Percentiles rank a stretch among this genome's conserved stretches.
These are phyloP conservation scores for Apodemus agrarius DNA, from an alignment of 2,797 vertebrate species.

Conservation along the genomic window DNA sequence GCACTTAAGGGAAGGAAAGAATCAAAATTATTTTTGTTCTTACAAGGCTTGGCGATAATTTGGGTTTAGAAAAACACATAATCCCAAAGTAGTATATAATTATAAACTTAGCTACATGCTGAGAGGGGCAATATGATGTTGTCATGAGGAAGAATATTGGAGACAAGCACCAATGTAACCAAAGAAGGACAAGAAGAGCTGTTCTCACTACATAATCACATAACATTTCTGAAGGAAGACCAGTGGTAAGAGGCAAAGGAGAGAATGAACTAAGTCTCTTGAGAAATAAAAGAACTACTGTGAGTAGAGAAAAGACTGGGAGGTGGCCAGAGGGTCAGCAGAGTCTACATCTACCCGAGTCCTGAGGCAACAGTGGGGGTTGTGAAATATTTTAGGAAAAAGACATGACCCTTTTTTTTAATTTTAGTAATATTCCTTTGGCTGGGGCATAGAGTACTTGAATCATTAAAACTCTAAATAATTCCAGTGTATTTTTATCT, in stretches of 20 bases:
- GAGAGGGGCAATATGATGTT: not conserved
- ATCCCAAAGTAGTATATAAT: not conserved
- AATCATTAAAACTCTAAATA: constrained; percentile 68
- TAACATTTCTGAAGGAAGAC: not conserved
- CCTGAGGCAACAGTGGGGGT: not conserved
- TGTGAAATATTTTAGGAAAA: constrained; percentile 45
- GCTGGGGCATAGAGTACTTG: constrained; percentile 32
- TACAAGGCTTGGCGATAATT: not conserved
- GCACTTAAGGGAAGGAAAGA: not conserved
- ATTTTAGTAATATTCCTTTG: constrained; percentile 66
- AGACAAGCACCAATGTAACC: not conserved
- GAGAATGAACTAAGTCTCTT: not conserved
- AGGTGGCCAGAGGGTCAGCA: not conserved
- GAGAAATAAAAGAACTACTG: not conserved
- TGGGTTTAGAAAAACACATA: not conserved
- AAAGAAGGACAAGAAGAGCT: not conserved
- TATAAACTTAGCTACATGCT: not conserved
- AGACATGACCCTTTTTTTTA: constrained; percentile 56
- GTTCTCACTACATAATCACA: not conserved
- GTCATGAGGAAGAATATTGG: not conserved
- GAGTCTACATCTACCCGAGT: not conserved
- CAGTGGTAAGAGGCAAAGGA: not conserved
- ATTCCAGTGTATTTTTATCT: constrained; percentile 57
- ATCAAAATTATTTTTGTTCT: not conserved
- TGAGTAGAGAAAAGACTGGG: not conserved